Evolutionary conservation across 2,888 invertebrate species (phyloP), one percentile per base, ranked within the genome.

Genomic region (Drosophila nr. perissopoda): DNA sequence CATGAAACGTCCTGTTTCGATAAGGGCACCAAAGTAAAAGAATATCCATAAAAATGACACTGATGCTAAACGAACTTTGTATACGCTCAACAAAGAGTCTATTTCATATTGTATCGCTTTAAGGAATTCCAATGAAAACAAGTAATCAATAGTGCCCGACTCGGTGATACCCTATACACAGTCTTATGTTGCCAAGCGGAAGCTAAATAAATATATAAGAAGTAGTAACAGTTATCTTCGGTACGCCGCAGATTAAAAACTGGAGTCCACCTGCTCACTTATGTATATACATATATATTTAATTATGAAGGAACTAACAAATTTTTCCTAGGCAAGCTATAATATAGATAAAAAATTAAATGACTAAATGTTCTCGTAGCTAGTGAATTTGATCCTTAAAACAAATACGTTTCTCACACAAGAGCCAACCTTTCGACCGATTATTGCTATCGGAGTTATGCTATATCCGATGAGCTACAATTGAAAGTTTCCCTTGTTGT

Each of bases 1-100:
- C 87, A 86, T 77, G 69, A 81, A 81, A 83, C 83, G 70, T 86
- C 79, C 86, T 86, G 81, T 79, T 62, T 60, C 56, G 59, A 45
- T 53, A 66, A 68, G 49, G 67, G 48, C 59, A 57, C 29, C 11
- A 13, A n/a, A 29, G 49, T 58, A 13, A 48, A 60, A 38, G 51
- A 34, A 48, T 18, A 56, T 31, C n/a, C 11, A 38, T 36, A 21
- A 18, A 25, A 48, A 63, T 25, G 29, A 49, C 31, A 52, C 42
- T 59, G 21, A 38, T 16, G 21, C 40, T 36, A 27, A 49, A 8
- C 59, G 54, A 74, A 25, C 7, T 54, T 51, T 51, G 16, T 33
- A 53, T 61, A 16, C 45, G 36, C 69, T 42, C 70, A 57, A 48
- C 13, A n/a, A 40, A 10, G 29, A 16, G 16, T 54, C 34, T 36